These are phyloP conservation scores for Brachyalestes nurse DNA, from an alignment of 2,797 vertebrate genomes.

Conservation along the genomic window DNA sequence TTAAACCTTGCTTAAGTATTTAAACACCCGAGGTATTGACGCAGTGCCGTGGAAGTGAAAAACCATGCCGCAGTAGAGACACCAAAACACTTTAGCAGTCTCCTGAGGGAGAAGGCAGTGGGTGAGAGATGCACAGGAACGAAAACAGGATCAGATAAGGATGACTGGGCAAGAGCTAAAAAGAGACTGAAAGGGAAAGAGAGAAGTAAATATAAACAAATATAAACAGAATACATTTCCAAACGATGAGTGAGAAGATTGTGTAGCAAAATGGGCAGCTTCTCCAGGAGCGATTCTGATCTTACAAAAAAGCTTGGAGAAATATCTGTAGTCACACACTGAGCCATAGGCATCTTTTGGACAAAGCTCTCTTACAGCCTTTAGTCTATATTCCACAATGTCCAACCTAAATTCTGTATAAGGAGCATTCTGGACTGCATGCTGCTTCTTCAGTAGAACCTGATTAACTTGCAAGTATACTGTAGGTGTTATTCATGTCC, in stretches of 20 bases:
- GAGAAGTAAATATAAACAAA: slow-evolving; percentile 15
- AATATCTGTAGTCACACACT: background rate
- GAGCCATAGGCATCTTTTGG: background rate
- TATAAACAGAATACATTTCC: background rate
- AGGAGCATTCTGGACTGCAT: background rate
- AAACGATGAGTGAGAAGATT: slow-evolving; percentile 42
- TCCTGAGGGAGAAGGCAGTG: slow-evolving; percentile 58
- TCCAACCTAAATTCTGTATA: slow-evolving; percentile 14
- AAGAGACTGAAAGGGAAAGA: slow-evolving; percentile 34
- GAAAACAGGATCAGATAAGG: background rate
- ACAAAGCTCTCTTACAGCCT: slow-evolving; percentile 14
- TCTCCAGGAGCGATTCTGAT: background rate
- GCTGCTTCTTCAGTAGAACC: background rate
- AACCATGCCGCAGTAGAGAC: slow-evolving; percentile 70
- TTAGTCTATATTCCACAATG: slow-evolving; percentile 11
- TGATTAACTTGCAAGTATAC: background rate
- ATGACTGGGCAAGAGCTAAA: background rate
- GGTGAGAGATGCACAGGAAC: slow-evolving; percentile 36
- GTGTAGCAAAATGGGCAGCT: background rate
- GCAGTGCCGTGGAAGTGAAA: slow-evolving; percentile 76
- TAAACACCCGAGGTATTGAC: slow-evolving; percentile 79
- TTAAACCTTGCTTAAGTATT: slow-evolving; percentile 76
- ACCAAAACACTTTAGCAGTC: slow-evolving; percentile 50
- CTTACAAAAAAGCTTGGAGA: background rate
- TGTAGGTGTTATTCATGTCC: background rate